Evolutionary conservation across 1,140 invertebrate genomes (phyloP).

Genomic region (Atta texana): DNA sequence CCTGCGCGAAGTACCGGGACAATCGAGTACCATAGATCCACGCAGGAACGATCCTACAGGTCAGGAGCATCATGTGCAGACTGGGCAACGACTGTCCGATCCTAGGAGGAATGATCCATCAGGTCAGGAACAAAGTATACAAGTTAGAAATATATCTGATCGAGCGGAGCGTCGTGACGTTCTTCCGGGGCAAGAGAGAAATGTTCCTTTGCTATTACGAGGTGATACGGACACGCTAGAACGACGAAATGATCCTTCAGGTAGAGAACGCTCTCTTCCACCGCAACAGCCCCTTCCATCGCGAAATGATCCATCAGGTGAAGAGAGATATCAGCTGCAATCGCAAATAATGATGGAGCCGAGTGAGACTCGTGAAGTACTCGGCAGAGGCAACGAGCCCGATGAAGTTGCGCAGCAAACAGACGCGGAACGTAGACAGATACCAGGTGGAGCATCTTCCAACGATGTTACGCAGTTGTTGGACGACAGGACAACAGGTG

Average conservation of each 20-base stretch:
- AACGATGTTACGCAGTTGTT: constrained; percentile 74
- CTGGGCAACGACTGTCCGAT: constrained; percentile 73
- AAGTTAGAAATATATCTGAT: constrained; percentile 75
- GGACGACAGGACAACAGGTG: constrained; percentile 76
- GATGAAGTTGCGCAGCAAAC: constrained; percentile 75
- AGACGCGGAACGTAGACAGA: constrained; percentile 79
- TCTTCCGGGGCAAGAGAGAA: constrained; percentile 83
- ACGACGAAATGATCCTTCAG: constrained; percentile 83
- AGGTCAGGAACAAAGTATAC: constrained; percentile 80
- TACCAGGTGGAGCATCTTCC: constrained; percentile 83
- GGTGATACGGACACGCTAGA: constrained; percentile 78
- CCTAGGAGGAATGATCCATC: constrained; percentile 83
- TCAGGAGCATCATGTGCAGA: constrained; percentile 77
- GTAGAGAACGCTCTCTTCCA: constrained; percentile 81
- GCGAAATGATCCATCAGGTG: constrained; percentile 84
- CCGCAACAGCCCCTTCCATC: constrained; percentile 75
- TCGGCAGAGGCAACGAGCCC: constrained; percentile 81
- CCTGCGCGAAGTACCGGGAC: constrained; percentile 83
- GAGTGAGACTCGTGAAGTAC: constrained; percentile 80
- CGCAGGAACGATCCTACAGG: constrained; percentile 84
- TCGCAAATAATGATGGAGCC: constrained; percentile 75
- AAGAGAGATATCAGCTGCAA: constrained; percentile 77
- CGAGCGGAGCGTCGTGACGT: constrained; percentile 82
- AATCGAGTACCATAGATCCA: constrained; percentile 82
- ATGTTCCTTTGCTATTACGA: constrained; percentile 66